phyloP scores from a whole-genome alignment of 1,140 invertebrate genomes.

The Ctenoplectra terminalis region DNA sequence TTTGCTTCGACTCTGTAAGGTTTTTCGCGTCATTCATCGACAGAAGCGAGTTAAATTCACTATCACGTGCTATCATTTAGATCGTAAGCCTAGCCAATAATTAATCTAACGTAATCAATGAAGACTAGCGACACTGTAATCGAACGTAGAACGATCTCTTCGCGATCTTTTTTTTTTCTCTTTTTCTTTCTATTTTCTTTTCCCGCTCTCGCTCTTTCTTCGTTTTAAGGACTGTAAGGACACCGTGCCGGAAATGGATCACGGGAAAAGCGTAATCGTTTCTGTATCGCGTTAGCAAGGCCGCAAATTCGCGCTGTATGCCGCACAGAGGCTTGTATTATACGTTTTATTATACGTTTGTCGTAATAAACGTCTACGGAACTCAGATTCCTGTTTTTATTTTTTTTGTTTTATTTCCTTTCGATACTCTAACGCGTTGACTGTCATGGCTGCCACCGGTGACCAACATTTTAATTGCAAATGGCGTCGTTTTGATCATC shows the following conservation, averaged over 20 bases:
- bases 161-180: not conserved
- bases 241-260: not conserved
- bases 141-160: not conserved
- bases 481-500: no score
- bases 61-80: slow-evolving; percentile 24
- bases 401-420: not conserved
- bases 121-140: not conserved
- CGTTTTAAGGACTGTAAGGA: not conserved
- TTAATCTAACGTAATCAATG: slow-evolving; percentile 30
- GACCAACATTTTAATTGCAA: no score
- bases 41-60: not conserved
- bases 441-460: no score
- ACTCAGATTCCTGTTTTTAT: slow-evolving; percentile 7
- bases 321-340: slow-evolving; percentile 64
- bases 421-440: no score
- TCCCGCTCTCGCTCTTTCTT: not conserved
- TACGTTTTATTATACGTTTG: slow-evolving; percentile 55
- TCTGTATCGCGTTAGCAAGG: slow-evolving; percentile 39
- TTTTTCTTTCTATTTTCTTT: not conserved
- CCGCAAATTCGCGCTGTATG: slow-evolving; percentile 54
- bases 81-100: slow-evolving; percentile 1
- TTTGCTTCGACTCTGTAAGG: not conserved
- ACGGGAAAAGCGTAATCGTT: slow-evolving; percentile 30
- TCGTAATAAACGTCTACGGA: slow-evolving; percentile 64
- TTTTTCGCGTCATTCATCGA: not conserved